These are phyloP conservation scores for Agonum fuliginosum DNA, from an alignment of 2,888 invertebrate species.

Conservation along the genomic window DNA sequence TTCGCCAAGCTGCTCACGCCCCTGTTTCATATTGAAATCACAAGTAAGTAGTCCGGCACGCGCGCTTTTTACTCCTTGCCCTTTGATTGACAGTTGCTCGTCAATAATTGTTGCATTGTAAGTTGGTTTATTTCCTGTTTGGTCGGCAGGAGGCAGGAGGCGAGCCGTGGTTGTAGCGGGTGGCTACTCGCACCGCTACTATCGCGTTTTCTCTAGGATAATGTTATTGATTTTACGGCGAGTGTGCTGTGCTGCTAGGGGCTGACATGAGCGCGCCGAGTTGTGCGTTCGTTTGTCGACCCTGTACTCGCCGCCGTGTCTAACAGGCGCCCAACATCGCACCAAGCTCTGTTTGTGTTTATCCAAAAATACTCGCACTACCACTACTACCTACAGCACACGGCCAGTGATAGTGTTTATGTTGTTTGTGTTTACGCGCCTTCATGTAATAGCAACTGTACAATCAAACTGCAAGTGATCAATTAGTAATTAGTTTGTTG, in stretches of 20 bases:
- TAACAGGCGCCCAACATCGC: constrained; percentile 60
- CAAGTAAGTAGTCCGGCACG: constrained; percentile 49
- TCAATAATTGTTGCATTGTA: constrained; percentile 46
- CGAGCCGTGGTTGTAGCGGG: constrained; percentile 48
- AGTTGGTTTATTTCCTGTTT: constrained; percentile 11
- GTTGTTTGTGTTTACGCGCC: constrained; percentile 15
- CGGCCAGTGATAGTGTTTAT: too few relatives aligned
- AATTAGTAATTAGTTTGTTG: not conserved
- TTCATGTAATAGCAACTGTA: not conserved
- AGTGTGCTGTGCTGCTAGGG: constrained; percentile 66
- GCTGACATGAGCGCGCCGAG: constrained; percentile 65
- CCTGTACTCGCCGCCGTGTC: constrained; percentile 61
- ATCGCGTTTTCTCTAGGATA: constrained; percentile 68
- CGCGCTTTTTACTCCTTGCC: constrained; percentile 14
- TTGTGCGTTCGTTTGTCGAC: constrained; percentile 65
- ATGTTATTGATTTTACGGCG: constrained; percentile 71
- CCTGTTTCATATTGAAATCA: constrained; percentile 27
- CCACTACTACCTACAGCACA: constrained; percentile 5
- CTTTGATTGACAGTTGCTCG: constrained; percentile 47
- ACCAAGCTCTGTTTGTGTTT: constrained; percentile 11
- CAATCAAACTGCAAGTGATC: not conserved
- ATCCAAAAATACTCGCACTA: constrained; percentile 65
- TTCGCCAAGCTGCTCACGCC: constrained; percentile 50
- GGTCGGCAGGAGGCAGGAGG: constrained; percentile 39
- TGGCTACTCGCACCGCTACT: constrained; percentile 64